These are phyloP conservation scores for Odontothrips loti DNA, from an alignment of 2,888 invertebrate species.

Conservation along the genomic window DNA sequence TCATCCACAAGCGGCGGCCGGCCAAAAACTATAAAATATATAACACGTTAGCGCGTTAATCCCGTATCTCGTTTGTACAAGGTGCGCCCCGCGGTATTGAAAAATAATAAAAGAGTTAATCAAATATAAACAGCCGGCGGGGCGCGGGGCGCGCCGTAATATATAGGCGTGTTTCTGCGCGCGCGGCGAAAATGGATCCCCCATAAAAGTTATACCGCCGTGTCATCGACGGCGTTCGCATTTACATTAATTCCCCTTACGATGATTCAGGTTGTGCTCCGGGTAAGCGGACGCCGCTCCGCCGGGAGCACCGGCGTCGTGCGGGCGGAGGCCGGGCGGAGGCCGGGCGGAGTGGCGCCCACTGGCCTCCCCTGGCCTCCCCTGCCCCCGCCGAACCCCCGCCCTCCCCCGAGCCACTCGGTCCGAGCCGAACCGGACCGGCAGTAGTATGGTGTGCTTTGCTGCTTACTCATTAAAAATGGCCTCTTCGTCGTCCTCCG, in stretches of 20 bases:
- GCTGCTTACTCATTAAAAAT: background rate
- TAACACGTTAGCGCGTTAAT: too few species aligned
- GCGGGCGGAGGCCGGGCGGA: background rate
- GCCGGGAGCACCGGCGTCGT: background rate
- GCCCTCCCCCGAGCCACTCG: background rate
- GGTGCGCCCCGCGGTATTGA: background rate
- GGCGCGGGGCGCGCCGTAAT: too few species aligned
- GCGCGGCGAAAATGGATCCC: background rate
- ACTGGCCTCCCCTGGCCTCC: too few species aligned
- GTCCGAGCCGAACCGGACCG: too few species aligned
- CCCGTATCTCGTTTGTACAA: too few species aligned
- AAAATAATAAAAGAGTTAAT: conserved; percentile 1
- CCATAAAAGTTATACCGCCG: background rate
- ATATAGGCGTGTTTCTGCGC: too few species aligned
- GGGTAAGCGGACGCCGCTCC: background rate
- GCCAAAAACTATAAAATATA: too few species aligned
- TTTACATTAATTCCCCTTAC: conserved; percentile 20
- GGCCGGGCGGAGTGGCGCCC: background rate
- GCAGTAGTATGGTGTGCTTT: background rate
- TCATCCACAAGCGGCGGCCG: too few species aligned
- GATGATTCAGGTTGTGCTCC: background rate
- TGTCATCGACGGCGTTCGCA: conserved; percentile 6
- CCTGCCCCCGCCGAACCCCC: background rate
- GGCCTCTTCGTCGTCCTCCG: background rate
- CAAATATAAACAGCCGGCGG: background rate